A percentile compares a stretch with the other conserved stretches of the same genome.
Conservation (phyloP, 2,888 invertebrate species). For the Scelioninae gen. 2 region DNA sequence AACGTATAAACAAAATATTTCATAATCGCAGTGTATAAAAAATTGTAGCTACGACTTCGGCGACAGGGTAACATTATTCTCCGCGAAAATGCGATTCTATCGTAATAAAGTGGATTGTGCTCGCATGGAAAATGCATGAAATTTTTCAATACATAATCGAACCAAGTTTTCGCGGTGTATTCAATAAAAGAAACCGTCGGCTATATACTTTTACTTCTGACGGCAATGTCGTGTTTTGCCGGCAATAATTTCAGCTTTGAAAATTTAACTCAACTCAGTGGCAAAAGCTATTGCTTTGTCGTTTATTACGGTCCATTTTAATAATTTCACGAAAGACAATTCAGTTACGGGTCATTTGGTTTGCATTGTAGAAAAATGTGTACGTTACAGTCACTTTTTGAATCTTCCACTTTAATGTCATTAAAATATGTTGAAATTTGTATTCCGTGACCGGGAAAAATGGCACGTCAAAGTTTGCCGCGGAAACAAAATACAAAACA, state of each 20-base stretch:
- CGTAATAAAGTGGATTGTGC: constrained; percentile 47
- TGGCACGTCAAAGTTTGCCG: too few species aligned
- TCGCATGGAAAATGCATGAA: constrained; percentile 63
- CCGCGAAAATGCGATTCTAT: constrained; percentile 37
- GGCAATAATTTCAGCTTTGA: constrained; percentile 16
- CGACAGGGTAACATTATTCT: constrained; percentile 28
- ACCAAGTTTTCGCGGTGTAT: constrained; percentile 45
- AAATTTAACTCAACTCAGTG: constrained; percentile 6
- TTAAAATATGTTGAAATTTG: too few species aligned
- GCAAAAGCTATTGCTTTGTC: too few species aligned
- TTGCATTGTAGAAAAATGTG: too few species aligned
- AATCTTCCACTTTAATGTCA: too few species aligned
- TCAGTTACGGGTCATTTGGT: too few species aligned
- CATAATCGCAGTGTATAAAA: constrained; percentile 14
- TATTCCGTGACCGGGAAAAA: too few species aligned
- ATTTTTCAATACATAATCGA: constrained; percentile 60
- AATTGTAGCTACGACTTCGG: constrained; percentile 1
- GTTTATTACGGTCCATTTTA: too few species aligned
- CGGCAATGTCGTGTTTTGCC: constrained; percentile 31
- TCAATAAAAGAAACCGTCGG: constrained; percentile 36
- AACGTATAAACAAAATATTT: constrained; percentile 39
- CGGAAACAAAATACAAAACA: too few species aligned
- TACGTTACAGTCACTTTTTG: too few species aligned
- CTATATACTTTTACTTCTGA: constrained; percentile 34
- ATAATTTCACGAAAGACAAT: too few species aligned